phyloP scores from a whole-genome alignment of 2,797 vertebrate species.

The Balearica regulorum region DNA sequence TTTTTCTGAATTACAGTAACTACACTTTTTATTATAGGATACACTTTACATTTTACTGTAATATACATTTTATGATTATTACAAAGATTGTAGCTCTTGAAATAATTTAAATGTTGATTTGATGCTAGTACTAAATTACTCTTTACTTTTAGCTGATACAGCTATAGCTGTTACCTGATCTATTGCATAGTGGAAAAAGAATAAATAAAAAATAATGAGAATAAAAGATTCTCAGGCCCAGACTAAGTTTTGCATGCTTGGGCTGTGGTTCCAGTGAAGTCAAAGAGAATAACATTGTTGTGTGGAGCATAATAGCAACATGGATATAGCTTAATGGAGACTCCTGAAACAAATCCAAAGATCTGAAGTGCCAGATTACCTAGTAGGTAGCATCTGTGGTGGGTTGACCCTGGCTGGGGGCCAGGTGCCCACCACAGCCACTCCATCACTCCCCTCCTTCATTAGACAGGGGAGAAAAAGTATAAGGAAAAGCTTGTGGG shows the following conservation, averaged over 20 bases:
- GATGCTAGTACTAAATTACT: not conserved
- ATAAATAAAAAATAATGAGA: not conserved
- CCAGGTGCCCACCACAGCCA: too few species aligned
- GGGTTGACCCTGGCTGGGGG: too few species aligned
- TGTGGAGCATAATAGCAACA: not conserved
- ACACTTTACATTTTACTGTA: not conserved
- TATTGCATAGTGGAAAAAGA: not conserved
- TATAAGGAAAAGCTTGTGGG: too few species aligned
- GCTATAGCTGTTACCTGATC: not conserved
- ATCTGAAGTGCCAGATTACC: not conserved
- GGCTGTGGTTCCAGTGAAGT: not conserved
- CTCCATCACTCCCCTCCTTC: too few species aligned
- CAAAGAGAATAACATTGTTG: rapidly evolving
- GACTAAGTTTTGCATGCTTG: not conserved
- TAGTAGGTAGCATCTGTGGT: not conserved
- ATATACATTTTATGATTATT: not conserved
- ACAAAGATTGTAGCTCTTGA: not conserved
- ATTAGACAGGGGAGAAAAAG: too few species aligned
- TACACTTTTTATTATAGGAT: not conserved
- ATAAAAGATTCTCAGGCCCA: not conserved
- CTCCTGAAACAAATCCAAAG: not conserved
- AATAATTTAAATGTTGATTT: not conserved
- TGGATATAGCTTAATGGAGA: not conserved
- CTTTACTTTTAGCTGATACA: not conserved
- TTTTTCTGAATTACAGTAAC: not conserved